phyloP scores from a whole-genome alignment of 2,888 invertebrate genomes.

The Lottia gigantea region DNA sequence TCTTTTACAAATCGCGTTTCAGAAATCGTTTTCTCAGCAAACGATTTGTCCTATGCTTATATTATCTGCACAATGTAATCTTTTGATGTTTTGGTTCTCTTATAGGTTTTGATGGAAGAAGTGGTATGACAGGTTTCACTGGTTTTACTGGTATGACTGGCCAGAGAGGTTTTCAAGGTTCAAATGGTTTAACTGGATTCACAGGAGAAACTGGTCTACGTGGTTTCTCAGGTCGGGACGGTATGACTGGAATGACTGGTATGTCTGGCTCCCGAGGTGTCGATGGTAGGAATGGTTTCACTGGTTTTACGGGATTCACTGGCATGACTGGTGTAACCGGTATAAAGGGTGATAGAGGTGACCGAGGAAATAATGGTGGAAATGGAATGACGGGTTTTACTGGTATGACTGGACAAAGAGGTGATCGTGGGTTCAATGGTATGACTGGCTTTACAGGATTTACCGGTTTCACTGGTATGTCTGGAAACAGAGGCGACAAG shows the following conservation, averaged over 20 bases:
- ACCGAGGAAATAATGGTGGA: not conserved
- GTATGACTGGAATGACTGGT: constrained; percentile 12
- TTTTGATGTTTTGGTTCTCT: not conserved
- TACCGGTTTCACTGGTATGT: constrained; percentile 15
- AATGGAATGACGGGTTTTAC: constrained; percentile 7
- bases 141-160: constrained; percentile 12
- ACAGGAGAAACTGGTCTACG: not conserved
- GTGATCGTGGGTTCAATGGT: constrained; percentile 7
- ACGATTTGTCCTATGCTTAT: too few species aligned
- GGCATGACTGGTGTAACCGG: constrained; percentile 12
- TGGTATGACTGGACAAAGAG: constrained; percentile 10
- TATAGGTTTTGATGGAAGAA: constrained; percentile 4
- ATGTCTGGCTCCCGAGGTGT: constrained; percentile 6
- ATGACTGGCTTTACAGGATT: constrained; percentile 4
- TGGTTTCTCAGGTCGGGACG: constrained; percentile 6
- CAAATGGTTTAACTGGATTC: not conserved
- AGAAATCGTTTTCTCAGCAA: too few species aligned
- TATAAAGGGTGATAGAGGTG: not conserved
- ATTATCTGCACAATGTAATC: too few species aligned
- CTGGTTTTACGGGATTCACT: constrained; percentile 15
- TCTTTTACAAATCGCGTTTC: too few species aligned
- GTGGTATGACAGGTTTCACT: not conserved
- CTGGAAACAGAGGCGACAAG: not conserved
- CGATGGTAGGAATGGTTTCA: not conserved
- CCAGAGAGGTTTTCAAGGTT: constrained; percentile 4